Conservation (phyloP, 2,888 invertebrate genomes). For the Aspidiotus rigidus region DNA sequence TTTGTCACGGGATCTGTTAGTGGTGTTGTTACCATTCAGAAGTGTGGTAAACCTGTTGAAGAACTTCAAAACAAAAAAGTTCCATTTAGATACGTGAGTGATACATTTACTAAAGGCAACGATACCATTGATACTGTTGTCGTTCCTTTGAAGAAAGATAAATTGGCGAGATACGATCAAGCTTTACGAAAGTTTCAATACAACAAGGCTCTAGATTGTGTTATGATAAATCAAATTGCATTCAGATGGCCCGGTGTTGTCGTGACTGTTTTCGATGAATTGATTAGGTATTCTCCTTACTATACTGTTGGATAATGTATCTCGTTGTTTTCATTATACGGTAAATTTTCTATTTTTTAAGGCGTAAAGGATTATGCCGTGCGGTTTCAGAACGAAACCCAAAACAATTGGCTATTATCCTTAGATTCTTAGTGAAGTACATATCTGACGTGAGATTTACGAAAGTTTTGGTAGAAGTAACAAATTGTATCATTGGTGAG, state of each 20-base stretch:
- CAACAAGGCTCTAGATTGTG: constrained; percentile 65
- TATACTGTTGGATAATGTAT: neutral
- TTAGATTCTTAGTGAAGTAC: constrained; percentile 66
- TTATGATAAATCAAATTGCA: constrained; percentile 52
- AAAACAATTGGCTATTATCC: constrained; percentile 54
- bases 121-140: constrained; percentile 50
- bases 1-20: constrained; percentile 87
- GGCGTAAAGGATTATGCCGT: constrained; percentile 64
- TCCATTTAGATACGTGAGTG: constrained; percentile 45
- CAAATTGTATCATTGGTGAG: constrained; percentile 60
- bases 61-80: constrained; percentile 44
- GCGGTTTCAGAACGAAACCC: constrained; percentile 66
- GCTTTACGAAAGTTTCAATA: constrained; percentile 72
- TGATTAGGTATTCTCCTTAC: constrained; percentile 49
- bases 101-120: constrained; percentile 30
- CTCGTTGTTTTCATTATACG: neutral
- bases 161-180: constrained; percentile 55
- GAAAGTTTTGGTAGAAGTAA: constrained; percentile 61
- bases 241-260: constrained; percentile 65
- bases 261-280: constrained; percentile 72
- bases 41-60: constrained; percentile 54
- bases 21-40: constrained; percentile 77
- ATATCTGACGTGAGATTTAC: constrained; percentile 67
- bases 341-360: constrained; percentile 34
- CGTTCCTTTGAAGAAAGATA: constrained; percentile 43